phyloP scores from a whole-genome alignment of 2,888 invertebrate genomes.

The Chalcis sispes region DNA sequence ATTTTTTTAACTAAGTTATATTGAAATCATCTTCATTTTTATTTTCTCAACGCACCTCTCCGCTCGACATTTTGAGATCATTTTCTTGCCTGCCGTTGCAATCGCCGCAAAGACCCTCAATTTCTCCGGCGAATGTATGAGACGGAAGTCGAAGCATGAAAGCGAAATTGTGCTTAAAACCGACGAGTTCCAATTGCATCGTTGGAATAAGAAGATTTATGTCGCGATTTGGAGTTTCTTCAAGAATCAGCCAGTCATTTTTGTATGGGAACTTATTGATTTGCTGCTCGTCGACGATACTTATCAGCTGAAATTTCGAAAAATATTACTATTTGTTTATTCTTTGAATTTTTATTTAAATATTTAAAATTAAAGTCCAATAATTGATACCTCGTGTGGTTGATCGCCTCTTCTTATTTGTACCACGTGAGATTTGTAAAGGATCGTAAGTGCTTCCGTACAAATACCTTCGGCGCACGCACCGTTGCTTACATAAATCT shows the following conservation, averaged over 20 bases:
- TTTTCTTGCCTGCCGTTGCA: slow-evolving; percentile 81
- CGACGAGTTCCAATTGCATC: slow-evolving; percentile 84
- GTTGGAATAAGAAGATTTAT: slow-evolving; percentile 81
- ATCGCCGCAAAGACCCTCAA: slow-evolving; percentile 89
- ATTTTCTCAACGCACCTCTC: no score
- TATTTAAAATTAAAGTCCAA: neutral
- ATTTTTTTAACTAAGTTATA: slow-evolving; percentile 20
- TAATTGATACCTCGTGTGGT: slow-evolving; percentile 55
- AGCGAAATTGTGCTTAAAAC: slow-evolving; percentile 72
- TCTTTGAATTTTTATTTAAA: neutral
- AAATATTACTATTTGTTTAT: neutral
- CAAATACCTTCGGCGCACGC: slow-evolving; percentile 83
- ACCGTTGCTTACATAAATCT: slow-evolving; percentile 85
- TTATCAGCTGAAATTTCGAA: slow-evolving; percentile 75
- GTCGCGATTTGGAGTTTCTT: slow-evolving; percentile 80
- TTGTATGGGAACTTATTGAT: slow-evolving; percentile 78
- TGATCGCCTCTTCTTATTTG: slow-evolving; percentile 64
- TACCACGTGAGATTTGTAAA: slow-evolving; percentile 82
- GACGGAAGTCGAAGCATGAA: slow-evolving; percentile 83
- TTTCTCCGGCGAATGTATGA: slow-evolving; percentile 82
- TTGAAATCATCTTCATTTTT: no score
- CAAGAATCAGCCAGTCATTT: slow-evolving; percentile 81
- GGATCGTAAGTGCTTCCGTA: slow-evolving; percentile 82
- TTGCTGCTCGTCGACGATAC: slow-evolving; percentile 77
- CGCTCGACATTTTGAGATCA: slow-evolving; percentile 79